These are phyloP conservation scores for Lophotis ruficrista DNA, from an alignment of 2,113 vertebrate genomes.

Conservation along the genomic window DNA sequence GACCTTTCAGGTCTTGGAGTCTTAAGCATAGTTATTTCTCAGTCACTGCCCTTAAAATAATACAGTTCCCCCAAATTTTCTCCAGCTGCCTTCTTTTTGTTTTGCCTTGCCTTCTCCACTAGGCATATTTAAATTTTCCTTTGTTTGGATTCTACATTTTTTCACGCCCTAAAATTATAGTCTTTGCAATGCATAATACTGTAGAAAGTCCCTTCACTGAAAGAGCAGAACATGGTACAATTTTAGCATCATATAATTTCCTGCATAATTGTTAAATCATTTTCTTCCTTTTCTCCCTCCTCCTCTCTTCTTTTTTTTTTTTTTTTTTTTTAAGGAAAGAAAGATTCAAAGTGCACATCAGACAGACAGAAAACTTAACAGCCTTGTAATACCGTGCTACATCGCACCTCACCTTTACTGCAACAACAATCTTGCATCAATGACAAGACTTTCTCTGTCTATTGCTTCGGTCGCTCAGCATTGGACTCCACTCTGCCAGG, in stretches of 20 bases:
- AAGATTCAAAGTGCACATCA: slow-evolving; percentile 36
- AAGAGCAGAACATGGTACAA: slow-evolving; percentile 74
- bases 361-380: slow-evolving; percentile 53
- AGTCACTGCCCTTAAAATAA: slow-evolving; percentile 37
- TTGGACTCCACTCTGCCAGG: slow-evolving; percentile 33
- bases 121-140: slow-evolving; percentile 71
- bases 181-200: slow-evolving; percentile 63
- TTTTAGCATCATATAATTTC: slow-evolving; percentile 83
- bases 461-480: background rate
- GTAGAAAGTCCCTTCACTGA: slow-evolving; percentile 74
- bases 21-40: slow-evolving; percentile 42
- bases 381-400: background rate
- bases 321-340: background rate
- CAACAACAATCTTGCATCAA: background rate
- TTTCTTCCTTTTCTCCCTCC: slow-evolving; percentile 71
- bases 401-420: background rate
- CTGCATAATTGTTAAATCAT: slow-evolving; percentile 77
- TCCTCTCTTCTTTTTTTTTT: background rate
- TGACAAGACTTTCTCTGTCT: background rate
- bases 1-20: background rate
- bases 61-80: slow-evolving; percentile 26
- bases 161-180: slow-evolving; percentile 75
- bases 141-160: slow-evolving; percentile 77
- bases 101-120: slow-evolving; percentile 46
- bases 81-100: slow-evolving; percentile 52